Base-by-base conservation (phyloP, 2,797 vertebrate genomes). In the Ptychobarbus kaznakovi region DNA sequence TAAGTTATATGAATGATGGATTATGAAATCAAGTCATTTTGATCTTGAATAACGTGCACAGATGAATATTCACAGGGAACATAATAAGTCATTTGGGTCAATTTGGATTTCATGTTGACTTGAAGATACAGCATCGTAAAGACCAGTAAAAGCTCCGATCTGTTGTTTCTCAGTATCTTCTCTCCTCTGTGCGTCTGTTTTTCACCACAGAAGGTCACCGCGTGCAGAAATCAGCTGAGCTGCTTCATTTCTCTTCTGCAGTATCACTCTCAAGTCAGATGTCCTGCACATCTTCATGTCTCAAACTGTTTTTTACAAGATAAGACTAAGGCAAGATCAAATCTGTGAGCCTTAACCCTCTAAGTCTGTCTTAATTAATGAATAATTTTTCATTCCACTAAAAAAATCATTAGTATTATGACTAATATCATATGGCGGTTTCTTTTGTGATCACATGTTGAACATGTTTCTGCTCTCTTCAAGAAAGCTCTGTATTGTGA, bases 171-270 rank as follows among this genome's bases (percentile, higher is more conserved):
- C 28, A 13, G 1, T 8, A 18, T 15, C 13, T 11, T 1, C 3
- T 44, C 22, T n/a, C 5, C 9, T 28, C 25, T 87, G 87, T 38
- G 46, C 25, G 81, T 83, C 44, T 11, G 3, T 20, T 25, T 13
- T 35, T 28, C 16, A 20, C 86, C 89, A 87, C 80, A 61, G 35
- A 8, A 12, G 72, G 81, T 87, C 83, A 75, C 25, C 18, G 73
- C 68, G 87, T 79, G 81, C 85, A 69, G 81, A 88, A 81, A 86
- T 22, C 61, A 87, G 86, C 87, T 88, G 89, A 90, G 80, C 83
- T 70, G 68, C 16, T 69, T 88, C 65, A 81, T 85, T 85, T 80
- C n/a, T 7, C 72, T 69, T 44, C 74, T 69, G 77, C 84, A 70
- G 44, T 80, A 81, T 83, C 81, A 61, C 76, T 86, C 70, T 86